Base-by-base conservation (phyloP, 2,888 invertebrate species). In the Epinotia brunnichana region DNA sequence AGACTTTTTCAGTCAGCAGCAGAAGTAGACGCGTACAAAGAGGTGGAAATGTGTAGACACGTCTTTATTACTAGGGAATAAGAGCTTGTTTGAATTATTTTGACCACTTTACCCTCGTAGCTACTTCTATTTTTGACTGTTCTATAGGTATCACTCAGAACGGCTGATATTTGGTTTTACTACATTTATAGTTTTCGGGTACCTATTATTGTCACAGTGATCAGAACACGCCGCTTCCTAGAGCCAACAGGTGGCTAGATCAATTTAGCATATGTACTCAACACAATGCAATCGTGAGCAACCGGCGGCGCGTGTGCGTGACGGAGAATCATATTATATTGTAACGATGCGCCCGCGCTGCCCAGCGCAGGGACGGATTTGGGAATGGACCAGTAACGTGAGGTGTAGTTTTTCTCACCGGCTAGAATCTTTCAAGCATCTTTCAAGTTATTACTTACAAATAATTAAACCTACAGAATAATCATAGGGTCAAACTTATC, bases 321-420 rank as follows among this genome's bases (percentile, higher is more conserved):
- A 57, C 74, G 74, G 56, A 66, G 69, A 59, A 82, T 81, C 78
- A 79, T 82, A 83, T 83, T 81, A 85, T 85, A 83, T 81, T 82
- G 81, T 79, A 81, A 83, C 82, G 82, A 77, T 76, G 82, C 79
- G 79, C 79, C 74, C 78, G 81, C 81, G 81, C 79, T 79, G 80
- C 80, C 80, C 81, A 44, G 44, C 29, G 70, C 84, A 81, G 88
- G 82, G 80, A 48, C 68, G 87, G 73, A 84, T 4, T 85, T 24
- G 13, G 24, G 24, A 24, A 29, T 9, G 64, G 15, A 29, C 48
- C 7, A n/a, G 48, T n/a, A 48, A 48, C 48, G 48, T 48, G 15
- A 11, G 11, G 13, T 15, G 5, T 44, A 0, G 13, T 44, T 44
- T 44, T 44, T 44, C 0, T 15, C 15, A 44, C 15, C 48, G 44